Evolutionary conservation across 1,140 invertebrate species (phyloP).

Genomic region (Leptonema lineaticorne): DNA sequence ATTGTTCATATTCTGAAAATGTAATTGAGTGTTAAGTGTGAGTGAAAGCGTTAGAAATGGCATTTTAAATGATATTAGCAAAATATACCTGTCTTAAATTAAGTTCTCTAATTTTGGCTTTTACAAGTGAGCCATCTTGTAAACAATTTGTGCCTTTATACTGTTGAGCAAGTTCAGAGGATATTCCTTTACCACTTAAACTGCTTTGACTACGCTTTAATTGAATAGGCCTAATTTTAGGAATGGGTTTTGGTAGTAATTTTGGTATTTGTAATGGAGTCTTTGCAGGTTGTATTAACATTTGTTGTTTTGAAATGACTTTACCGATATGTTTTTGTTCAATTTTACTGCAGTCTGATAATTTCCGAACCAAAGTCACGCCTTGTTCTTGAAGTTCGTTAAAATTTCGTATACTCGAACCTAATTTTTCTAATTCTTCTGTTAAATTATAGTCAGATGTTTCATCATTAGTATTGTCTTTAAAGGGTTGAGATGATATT

Average conservation of each 20-base stretch:
- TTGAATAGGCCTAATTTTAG: slow-evolving; percentile 34
- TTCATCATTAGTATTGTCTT: not conserved
- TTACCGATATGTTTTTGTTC: slow-evolving; percentile 25
- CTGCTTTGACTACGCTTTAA: slow-evolving; percentile 38
- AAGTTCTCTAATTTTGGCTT: slow-evolving; percentile 39
- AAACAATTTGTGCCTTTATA: not conserved
- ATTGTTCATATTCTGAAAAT: slow-evolving; percentile 56
- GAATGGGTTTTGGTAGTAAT: slow-evolving; percentile 34
- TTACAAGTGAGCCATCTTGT: slow-evolving; percentile 35
- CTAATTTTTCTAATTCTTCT: slow-evolving; percentile 1
- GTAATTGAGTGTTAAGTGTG: slow-evolving; percentile 29
- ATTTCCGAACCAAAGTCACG: not conserved
- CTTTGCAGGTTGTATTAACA: slow-evolving; percentile 35
- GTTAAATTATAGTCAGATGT: not conserved
- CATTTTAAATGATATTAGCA: not conserved
- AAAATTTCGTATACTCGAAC: slow-evolving; percentile 1
- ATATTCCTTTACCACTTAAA: slow-evolving; percentile 31
- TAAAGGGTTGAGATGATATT: too few species aligned
- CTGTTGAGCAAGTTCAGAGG: slow-evolving; percentile 31
- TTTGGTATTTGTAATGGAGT: slow-evolving; percentile 39
- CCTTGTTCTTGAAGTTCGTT: slow-evolving; percentile 5
- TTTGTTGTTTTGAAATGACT: slow-evolving; percentile 35
- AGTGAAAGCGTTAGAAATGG: not conserved
- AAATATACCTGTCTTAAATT: slow-evolving; percentile 39
- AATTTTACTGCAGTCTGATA: not conserved